Evolutionary conservation across 2,888 invertebrate species (phyloP), one percentile per base, ranked within the genome.

Genomic region (Dexiosoma caninum): DNA sequence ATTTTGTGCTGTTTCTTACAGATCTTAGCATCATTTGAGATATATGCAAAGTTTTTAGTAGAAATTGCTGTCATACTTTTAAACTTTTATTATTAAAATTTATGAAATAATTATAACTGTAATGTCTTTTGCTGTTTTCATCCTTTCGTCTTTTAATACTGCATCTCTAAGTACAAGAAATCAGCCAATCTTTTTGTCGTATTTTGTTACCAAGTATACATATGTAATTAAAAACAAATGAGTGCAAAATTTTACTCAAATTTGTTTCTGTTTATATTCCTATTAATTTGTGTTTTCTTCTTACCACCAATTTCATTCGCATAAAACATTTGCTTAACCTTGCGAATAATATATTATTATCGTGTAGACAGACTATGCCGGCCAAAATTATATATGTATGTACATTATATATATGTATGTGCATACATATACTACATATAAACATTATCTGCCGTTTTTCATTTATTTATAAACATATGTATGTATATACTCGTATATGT

Each of bases 271-370:
- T 72, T 74, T 32, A 37, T 64, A 46, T 74, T 66, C 40, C 46
- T 51, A 76, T 62, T 46, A 35, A 14, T 60, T 46, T 35, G 19
- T 46, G 23, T 62, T 44, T 46, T 55, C 12, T 40, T 51, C 40
- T 55, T 55, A 51, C 67, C 35, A 78, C 16, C 78, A 67, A 64
- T 75, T 74, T 57, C 55, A 70, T 69, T 79, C 42, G 69, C 57
- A 51, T n/a, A 35, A 74, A 51, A 64, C 49, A 69, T 75, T 75
- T 74, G 37, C 37, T 35, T 51, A 79, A 69, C 78, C 74, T 74
- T 79, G 78, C 72, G 49, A 59, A 64, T n/a, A n/a, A n/a, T n/a
- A n/a, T n/a, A n/a, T n/a, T 53, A 71, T 69, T 42, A 35, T 42
- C 66, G 51, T 27, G 27, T 66, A 40, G 30, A 32, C 30, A 42